These are phyloP conservation scores for Drosophila atroscutellata DNA, from an alignment of 2,888 invertebrate species.

Conservation along the genomic window DNA sequence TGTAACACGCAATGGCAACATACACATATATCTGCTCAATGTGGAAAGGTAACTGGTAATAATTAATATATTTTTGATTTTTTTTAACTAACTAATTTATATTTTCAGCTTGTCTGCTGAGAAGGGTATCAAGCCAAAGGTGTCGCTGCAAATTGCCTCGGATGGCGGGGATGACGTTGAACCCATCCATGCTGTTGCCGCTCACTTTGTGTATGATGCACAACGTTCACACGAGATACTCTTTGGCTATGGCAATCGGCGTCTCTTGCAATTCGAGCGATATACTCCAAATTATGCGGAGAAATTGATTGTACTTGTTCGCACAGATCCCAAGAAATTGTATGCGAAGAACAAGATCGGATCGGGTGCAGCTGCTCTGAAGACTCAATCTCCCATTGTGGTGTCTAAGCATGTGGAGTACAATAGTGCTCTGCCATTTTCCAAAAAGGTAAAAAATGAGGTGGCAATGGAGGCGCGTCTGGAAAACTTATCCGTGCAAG, in stretches of 20 bases:
- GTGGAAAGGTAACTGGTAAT: constrained; percentile 87
- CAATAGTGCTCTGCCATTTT: constrained; percentile 71
- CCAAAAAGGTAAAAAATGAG: constrained; percentile 78
- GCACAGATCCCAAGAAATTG: constrained; percentile 81
- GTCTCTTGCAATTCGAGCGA: constrained; percentile 87
- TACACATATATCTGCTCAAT: constrained; percentile 91
- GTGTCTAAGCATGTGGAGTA: constrained; percentile 77
- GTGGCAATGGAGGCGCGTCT: constrained; percentile 92
- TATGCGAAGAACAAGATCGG: constrained; percentile 61
- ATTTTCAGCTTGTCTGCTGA: constrained; percentile 80
- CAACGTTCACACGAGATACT: constrained; percentile 85
- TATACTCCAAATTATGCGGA: constrained; percentile 86
- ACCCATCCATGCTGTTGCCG: constrained; percentile 87
- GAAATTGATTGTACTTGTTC: constrained; percentile 85
- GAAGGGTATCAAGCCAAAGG: constrained; percentile 88
- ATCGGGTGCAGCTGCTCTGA: constrained; percentile 60
- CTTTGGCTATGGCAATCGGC: constrained; percentile 87
- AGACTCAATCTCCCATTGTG: constrained; percentile 77
- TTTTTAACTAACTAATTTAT: background rate
- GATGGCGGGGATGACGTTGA: constrained; percentile 86
- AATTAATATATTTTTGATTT: rapidly evolving
- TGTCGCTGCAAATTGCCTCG: constrained; percentile 87
- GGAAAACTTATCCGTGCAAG: constrained; percentile 90
- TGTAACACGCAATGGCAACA: constrained; percentile 90
- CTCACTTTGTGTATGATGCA: constrained; percentile 79